Evolutionary conservation across 1,140 invertebrate genomes (phyloP).

Genomic region (Ridgeia piscesae): DNA sequence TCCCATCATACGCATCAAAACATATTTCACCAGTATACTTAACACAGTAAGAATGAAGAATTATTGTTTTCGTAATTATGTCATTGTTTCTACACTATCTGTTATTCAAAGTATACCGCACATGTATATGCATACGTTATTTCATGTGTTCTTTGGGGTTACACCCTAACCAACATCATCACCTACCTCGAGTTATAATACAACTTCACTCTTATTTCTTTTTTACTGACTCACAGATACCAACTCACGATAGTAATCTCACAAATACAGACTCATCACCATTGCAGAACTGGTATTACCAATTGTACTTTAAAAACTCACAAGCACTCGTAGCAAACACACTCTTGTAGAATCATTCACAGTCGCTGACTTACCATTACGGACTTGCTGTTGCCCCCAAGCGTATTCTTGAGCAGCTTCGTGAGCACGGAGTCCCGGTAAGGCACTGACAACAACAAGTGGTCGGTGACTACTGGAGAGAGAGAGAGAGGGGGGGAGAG

Average conservation of each 20-base stretch:
- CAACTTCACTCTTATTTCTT: neutral
- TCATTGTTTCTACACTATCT: too few relatives aligned
- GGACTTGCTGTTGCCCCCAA: conserved; percentile 97
- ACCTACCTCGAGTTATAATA: neutral
- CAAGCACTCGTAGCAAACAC: neutral
- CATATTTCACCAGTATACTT: conserved; percentile 75
- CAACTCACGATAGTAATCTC: neutral
- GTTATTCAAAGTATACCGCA: too few relatives aligned
- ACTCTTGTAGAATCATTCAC: neutral
- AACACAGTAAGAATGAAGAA: conserved; percentile 37
- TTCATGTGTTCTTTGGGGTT: too few relatives aligned
- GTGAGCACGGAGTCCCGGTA: conserved; percentile 68
- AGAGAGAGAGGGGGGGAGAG: too few relatives aligned
- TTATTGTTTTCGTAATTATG: too few relatives aligned
- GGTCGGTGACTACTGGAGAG: neutral
- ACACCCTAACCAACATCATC: neutral
- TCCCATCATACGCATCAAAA: conserved; percentile 96
- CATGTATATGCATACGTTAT: too few relatives aligned
- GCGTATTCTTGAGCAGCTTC: conserved; percentile 79
- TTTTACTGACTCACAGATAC: neutral
- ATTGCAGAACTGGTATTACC: conserved; percentile 98
- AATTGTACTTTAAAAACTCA: too few relatives aligned
- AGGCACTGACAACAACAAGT: conserved; percentile 56
- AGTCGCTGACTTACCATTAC: conserved; percentile 71
- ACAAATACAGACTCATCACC: too few relatives aligned